Conservation (phyloP, 2,797 vertebrate species). For the Platyrinchus mystaceus region DNA sequence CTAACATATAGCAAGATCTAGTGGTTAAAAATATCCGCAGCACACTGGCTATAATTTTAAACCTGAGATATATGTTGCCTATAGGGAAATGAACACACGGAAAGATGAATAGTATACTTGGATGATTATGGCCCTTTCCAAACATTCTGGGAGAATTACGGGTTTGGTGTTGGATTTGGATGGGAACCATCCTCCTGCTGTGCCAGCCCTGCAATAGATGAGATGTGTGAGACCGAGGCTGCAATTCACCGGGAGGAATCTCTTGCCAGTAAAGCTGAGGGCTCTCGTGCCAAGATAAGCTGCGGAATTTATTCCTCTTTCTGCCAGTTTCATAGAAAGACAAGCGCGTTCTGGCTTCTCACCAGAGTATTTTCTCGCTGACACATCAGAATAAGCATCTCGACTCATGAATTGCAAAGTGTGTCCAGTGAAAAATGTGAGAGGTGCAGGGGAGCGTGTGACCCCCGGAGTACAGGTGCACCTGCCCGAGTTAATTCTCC, state of each 20-base stretch:
- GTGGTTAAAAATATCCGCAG: neutral
- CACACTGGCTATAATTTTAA: conserved; percentile 29
- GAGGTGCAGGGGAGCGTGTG: neutral
- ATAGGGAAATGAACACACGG: neutral
- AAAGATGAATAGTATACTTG: neutral
- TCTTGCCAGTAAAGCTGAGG: neutral
- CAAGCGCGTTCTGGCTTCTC: neutral
- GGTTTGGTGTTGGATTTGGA: neutral
- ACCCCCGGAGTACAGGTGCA: neutral
- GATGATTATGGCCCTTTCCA: neutral
- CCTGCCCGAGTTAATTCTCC: neutral
- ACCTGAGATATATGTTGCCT: neutral
- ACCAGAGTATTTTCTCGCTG: neutral
- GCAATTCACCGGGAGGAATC: neutral
- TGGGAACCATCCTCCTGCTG: neutral
- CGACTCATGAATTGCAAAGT: neutral
- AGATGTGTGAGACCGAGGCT: neutral
- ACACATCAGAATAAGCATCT: conserved; percentile 1
- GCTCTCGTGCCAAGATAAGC: neutral
- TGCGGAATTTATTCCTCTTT: neutral
- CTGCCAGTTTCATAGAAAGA: conserved; percentile 32
- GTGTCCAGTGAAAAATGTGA: neutral
- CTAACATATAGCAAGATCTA: neutral
- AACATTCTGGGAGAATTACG: neutral
- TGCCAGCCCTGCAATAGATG: neutral